A percentile compares a stretch with the other conserved stretches of the same genome.
Evolutionary conservation across 2,113 vertebrate species (phyloP).

Genomic region (Platanista minor): DNA sequence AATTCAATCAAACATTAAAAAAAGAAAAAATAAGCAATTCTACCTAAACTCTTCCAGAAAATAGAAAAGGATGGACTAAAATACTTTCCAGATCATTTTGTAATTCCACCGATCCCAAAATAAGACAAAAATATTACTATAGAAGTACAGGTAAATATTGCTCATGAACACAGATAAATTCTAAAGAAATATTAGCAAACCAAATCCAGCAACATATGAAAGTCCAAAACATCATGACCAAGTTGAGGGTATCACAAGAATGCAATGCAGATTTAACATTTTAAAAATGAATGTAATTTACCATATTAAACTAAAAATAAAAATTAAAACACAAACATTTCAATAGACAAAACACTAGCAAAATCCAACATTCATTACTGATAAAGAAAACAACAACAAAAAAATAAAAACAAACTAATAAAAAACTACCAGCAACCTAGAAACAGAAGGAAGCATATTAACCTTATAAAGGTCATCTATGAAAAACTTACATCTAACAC

Average conservation of each 20-base stretch:
- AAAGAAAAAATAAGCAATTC: neutral
- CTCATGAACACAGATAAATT: neutral
- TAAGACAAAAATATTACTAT: neutral
- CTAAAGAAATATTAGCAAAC: neutral
- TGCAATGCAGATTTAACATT: neutral
- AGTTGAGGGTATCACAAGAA: neutral
- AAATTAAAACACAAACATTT: neutral
- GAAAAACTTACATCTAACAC: neutral
- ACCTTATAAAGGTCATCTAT: neutral
- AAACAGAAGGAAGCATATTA: neutral
- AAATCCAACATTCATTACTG: neutral
- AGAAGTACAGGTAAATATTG: neutral
- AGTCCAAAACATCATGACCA: neutral
- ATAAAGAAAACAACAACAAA: neutral
- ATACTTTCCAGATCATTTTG: neutral
- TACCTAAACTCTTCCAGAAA: neutral
- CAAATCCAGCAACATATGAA: neutral
- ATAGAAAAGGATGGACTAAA: neutral
- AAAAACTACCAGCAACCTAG: neutral
- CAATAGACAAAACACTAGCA: neutral
- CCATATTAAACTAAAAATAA: neutral
- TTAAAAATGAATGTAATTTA: neutral
- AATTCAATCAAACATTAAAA: neutral
- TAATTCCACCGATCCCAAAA: neutral
- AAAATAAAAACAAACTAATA: neutral